Conservation (phyloP, 1,140 invertebrate genomes). For the Aricia agestis region DNA sequence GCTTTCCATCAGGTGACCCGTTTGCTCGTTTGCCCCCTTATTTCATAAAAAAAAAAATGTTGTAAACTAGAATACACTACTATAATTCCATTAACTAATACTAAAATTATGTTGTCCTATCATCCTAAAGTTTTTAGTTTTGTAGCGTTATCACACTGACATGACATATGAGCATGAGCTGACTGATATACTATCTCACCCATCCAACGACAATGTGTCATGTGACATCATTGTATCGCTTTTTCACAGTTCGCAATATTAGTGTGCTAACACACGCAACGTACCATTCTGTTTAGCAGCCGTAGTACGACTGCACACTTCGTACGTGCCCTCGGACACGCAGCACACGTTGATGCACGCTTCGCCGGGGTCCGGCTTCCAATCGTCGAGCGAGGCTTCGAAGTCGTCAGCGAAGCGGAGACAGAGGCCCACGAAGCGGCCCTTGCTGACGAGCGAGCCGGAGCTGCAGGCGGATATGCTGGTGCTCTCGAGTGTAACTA, state of each 20-base stretch:
- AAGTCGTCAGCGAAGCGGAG: constrained; percentile 97
- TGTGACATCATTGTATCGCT: neutral
- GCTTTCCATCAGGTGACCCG: too few species aligned
- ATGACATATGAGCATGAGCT: too few species aligned
- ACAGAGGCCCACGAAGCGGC: constrained; percentile 90
- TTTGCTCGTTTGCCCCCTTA: too few species aligned
- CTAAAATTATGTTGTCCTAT: too few species aligned
- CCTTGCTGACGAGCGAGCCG: constrained; percentile 86
- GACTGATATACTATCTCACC: too few species aligned
- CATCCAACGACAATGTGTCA: too few species aligned
- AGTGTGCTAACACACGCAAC: too few species aligned
- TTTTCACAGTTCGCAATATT: neutral
- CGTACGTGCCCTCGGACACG: constrained; percentile 98
- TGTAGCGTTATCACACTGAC: too few species aligned
- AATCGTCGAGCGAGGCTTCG: constrained; percentile 96
- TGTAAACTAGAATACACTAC: too few species aligned
- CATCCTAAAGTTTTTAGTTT: too few species aligned
- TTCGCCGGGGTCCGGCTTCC: constrained; percentile 94
- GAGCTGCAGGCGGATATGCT: constrained; percentile 93
- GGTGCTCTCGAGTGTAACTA: constrained; percentile 95
- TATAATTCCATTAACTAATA: too few species aligned
- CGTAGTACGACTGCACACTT: constrained; percentile 95
- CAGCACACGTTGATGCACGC: constrained; percentile 93
- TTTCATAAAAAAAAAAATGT: too few species aligned
- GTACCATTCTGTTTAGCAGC: constrained; percentile 84